Evolutionary conservation across 2,888 invertebrate species (phyloP).

Genomic region (Yponomeuta sedellus): DNA sequence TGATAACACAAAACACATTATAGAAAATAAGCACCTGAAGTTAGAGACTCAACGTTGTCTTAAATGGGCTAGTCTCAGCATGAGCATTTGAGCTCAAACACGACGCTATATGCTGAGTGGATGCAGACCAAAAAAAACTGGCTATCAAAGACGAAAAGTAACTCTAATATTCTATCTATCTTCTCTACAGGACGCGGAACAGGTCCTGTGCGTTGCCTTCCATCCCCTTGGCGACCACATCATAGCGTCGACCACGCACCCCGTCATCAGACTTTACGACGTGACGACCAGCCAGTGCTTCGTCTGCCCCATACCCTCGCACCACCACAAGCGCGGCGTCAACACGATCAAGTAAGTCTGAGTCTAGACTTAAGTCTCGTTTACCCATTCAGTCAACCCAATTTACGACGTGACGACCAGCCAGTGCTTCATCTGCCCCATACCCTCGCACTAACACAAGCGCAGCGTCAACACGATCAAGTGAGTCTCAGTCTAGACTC

Average conservation of each 20-base stretch:
- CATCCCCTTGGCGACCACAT: conserved; percentile 97
- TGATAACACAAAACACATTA: too few relatives aligned
- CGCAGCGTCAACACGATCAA: conserved; percentile 85
- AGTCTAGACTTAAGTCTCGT: conserved; percentile 12
- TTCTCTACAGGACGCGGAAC: conserved; percentile 87
- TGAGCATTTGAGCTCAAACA: too few relatives aligned
- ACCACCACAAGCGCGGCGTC: conserved; percentile 87
- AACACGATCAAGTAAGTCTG: conserved; percentile 82
- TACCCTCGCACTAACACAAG: conserved; percentile 90
- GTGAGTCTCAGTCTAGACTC: conserved; percentile 50
- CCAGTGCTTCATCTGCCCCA: conserved; percentile 95
- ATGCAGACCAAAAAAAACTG: too few relatives aligned
- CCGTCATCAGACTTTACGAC: conserved; percentile 93
- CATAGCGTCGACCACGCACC: conserved; percentile 94
- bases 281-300: conserved; percentile 97
- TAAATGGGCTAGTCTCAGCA: too few relatives aligned
- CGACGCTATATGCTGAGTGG: too few relatives aligned
- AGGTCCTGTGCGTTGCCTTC: conserved; percentile 92
- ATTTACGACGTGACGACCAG: conserved; percentile 97
- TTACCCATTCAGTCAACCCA: too few relatives aligned
- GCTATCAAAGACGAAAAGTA: too few relatives aligned
- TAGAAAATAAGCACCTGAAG: too few relatives aligned
- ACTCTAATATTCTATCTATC: neutral
- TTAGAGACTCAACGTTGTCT: too few relatives aligned
- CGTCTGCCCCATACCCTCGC: conserved; percentile 91